Base-by-base conservation (phyloP, 2,888 invertebrate species). In the Drosophila mulleri region DNA sequence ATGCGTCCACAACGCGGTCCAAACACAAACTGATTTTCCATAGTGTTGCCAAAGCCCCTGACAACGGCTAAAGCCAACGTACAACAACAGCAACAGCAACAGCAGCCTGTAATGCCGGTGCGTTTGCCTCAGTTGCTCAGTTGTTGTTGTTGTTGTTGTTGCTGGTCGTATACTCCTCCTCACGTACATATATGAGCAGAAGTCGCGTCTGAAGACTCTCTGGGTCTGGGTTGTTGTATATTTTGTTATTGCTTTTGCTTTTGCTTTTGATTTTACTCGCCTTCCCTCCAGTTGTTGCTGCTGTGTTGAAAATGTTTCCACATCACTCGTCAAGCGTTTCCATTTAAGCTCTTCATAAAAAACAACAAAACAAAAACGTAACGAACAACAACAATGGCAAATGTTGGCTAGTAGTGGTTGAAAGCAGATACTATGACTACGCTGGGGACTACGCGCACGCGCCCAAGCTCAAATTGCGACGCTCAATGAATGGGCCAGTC, bases 261-360 rank as follows among this genome's bases (percentile, higher is more conserved):
- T 69, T 67, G 62, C 61, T 59, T 66, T 69, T 67, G 62, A 59
- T 60, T 65, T 70, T 71, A 68, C 61, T 67, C 58, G 75, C 59
- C 64, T 67, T 70, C 50, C 59, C 64, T 67, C 65, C 69, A 75
- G 64, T 58, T 63, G 68, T 57, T 73, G 60, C 66, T 75, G 72
- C 73, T 83, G 83, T 87, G 85, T 87, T 91, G 85, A 84, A 91
- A 92, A 92, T 89, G 91, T 92, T 92, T 92, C 92, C 92, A 92
- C 92, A 92, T 92, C 92, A 91, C 92, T 91, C 92, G 91, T 91
- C 93, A 92, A 92, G 92, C 92, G 92, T 92, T 92, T 91, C 92
- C 88, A 90, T 89, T 91, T 83, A 86, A 79, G 78, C 80, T 82
- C 73, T 78, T 80, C 74, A 78, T 64, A 75, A n/a, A 50, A 75